phyloP scores from a whole-genome alignment of 2,113 vertebrate genomes.

The Mormyrus iriodes region DNA sequence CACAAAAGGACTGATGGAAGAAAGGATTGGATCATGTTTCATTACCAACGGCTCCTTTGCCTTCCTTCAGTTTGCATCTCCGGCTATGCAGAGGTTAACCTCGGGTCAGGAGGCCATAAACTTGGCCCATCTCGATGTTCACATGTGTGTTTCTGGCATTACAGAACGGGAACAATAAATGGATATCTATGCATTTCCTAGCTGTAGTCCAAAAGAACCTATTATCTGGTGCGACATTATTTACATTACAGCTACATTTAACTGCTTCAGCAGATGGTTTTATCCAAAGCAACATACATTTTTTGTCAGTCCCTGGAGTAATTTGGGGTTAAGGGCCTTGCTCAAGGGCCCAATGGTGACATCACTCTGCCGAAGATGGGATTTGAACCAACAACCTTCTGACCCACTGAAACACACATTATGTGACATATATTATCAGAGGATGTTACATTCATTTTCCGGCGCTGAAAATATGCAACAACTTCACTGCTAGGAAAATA shows the following conservation, averaged over 20 bases:
- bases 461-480: background rate
- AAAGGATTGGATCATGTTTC: background rate
- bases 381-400: background rate
- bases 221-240: background rate
- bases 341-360: background rate
- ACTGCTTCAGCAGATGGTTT: background rate
- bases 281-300: background rate
- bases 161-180: background rate
- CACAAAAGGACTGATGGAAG: background rate
- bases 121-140: background rate
- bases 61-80: background rate
- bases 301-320: background rate
- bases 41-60: background rate
- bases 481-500: background rate
- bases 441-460: too few relatives aligned
- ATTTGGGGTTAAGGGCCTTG: background rate
- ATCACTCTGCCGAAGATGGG: background rate
- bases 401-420: background rate
- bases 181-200: too few relatives aligned
- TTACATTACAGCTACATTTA: background rate
- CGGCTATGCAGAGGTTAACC: background rate
- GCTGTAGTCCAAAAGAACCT: background rate
- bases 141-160: background rate
- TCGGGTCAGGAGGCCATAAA: background rate
- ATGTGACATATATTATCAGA: background rate